Base-by-base conservation (phyloP, 2,113 vertebrate species). In the Nyctibius bracteatus region DNA sequence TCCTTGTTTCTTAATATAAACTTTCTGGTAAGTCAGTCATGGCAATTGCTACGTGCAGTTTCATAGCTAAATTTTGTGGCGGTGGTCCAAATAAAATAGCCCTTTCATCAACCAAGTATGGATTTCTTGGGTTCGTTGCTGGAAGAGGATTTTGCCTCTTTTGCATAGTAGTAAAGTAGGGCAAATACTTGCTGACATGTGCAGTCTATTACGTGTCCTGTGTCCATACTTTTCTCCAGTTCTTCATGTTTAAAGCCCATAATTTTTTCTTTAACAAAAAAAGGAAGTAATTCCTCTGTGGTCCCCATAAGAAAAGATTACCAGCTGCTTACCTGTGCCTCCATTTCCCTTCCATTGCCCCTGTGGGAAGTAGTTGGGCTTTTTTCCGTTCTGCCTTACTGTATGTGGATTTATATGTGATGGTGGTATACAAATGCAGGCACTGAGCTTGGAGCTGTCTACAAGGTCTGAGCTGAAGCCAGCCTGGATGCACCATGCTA, bases 321-420 rank as follows among this genome's bases (percentile, higher is more conserved):
- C 8, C 35, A 77, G 35, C 75, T 86, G 22, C 54, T 44, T 72
- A 4, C 49, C 70, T 82, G 43, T 91, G 67, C 28, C 4, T 85
- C 33, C 17, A 16, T 30, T 74, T 66, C 31, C 49, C 5, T 62
- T 82, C 31, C 23, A 4, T 17, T 62, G 13, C 10, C 20, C 27
- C 10, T 59, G 0, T 47, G 33, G 19, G 44, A 63, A 46, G 12
- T 3, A 67, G 46, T 41, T 9, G 37, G 22, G 52, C 16, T 41
- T 67, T 71, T 51, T 23, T 75, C 5, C 51, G 17, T 77, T 63
- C 47, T 75, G n/a, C 51, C 28, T 63, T 17, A 4, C 14, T 43
- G 19, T 8, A 19, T 3, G 0, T 77, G 37, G n/a, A 25, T 73
- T 75, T 81, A 5, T 10, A 1, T 19, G 25, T 55, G 44, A n/a